Evolutionary conservation across 2,113 vertebrate genomes (phyloP).

Genomic region (Corythoichthys intestinalis): DNA sequence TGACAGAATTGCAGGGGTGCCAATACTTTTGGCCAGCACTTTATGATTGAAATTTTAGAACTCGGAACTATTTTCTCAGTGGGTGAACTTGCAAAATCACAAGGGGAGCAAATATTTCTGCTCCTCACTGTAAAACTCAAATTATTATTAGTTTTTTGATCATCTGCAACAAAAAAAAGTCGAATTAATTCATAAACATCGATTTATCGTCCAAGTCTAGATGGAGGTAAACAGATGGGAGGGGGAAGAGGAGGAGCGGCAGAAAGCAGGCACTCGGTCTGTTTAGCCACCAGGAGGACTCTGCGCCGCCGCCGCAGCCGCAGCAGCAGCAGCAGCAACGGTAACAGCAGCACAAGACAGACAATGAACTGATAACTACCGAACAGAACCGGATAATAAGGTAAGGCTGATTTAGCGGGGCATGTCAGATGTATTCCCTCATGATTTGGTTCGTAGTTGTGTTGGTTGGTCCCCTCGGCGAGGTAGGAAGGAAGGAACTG

Average conservation of each 20-base stretch:
- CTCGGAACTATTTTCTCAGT: too few species aligned
- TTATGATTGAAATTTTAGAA: too few species aligned
- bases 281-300: conserved; percentile 52
- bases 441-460: background rate
- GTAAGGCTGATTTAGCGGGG: conserved; percentile 18
- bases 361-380: conserved; percentile 48
- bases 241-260: conserved; percentile 23
- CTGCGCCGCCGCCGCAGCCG: conserved; percentile 22
- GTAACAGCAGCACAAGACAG: conserved; percentile 23
- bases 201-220: background rate
- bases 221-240: conserved; percentile 37
- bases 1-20: too few species aligned
- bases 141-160: too few species aligned
- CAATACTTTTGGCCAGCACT: too few species aligned
- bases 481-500: conserved; percentile 55
- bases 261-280: conserved; percentile 37
- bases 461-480: background rate
- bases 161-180: too few species aligned
- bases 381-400: conserved; percentile 43
- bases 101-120: too few species aligned
- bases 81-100: too few species aligned
- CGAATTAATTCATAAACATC: too few species aligned
- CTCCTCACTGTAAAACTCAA: too few species aligned
- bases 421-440: background rate
- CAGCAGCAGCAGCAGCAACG: background rate